Evolutionary conservation across 2,113 vertebrate genomes (phyloP).

Genomic region (Motacilla alba): DNA sequence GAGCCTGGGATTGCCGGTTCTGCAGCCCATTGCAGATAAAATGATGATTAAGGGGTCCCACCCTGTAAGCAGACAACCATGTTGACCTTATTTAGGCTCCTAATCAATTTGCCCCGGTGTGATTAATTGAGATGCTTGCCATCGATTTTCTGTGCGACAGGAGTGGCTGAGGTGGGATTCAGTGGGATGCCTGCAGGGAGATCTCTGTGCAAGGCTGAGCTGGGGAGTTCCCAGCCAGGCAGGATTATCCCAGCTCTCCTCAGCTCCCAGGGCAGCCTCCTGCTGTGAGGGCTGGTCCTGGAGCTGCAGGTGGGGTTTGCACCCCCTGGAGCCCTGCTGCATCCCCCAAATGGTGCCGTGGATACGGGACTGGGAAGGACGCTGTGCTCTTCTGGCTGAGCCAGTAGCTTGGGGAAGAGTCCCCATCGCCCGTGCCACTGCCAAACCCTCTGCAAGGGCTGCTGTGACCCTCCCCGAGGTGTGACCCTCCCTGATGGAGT

Average conservation of each 20-base stretch:
- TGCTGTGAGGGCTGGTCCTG: accelerated
- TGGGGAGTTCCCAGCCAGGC: not conserved
- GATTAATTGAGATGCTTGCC: slow-evolving; percentile 82
- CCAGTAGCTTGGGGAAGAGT: not conserved
- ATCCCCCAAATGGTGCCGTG: accelerated
- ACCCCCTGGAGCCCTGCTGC: not conserved
- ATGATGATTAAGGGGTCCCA: slow-evolving; percentile 83
- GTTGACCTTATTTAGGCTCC: slow-evolving; percentile 83
- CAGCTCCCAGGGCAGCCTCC: not conserved
- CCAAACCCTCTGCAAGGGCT: not conserved
- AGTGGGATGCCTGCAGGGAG: not conserved
- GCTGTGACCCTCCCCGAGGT: not conserved
- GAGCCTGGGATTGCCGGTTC: slow-evolving; percentile 14
- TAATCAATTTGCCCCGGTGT: slow-evolving; percentile 78
- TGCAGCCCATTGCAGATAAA: slow-evolving; percentile 69
- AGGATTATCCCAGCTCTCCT: not conserved
- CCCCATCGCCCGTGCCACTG: accelerated
- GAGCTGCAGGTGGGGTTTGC: not conserved
- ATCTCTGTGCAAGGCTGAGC: not conserved
- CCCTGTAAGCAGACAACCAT: slow-evolving; percentile 81
- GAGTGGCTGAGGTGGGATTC: not conserved
- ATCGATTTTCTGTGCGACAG: slow-evolving; percentile 71
- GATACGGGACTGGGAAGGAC: accelerated
- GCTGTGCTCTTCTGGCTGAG: accelerated
- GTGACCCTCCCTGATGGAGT: accelerated